phyloP scores from a whole-genome alignment of 2,113 vertebrate genomes.

The Apistogramma diplotaenia region DNA sequence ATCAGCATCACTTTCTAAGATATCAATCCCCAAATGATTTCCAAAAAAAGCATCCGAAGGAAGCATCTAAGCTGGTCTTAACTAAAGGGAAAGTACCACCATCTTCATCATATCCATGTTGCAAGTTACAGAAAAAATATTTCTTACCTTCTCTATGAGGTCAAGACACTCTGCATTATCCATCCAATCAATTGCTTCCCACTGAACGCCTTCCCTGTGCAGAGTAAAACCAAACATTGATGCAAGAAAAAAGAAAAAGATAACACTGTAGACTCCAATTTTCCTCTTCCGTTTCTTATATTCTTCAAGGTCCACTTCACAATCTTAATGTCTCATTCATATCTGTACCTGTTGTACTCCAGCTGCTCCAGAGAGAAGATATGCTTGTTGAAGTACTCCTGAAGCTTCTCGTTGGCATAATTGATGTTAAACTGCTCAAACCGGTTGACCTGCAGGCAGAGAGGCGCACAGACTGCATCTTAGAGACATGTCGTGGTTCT shows the following conservation, averaged over 20 bases:
- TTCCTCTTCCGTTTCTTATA: not conserved
- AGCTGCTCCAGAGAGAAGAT: slow-evolving; percentile 94
- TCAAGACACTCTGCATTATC: slow-evolving; percentile 94
- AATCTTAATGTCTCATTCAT: not conserved
- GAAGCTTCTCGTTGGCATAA: slow-evolving; percentile 93
- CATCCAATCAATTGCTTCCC: slow-evolving; percentile 97
- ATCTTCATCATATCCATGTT: not conserved
- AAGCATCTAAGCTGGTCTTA: not conserved
- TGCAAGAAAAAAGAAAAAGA: not conserved
- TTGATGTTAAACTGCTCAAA: slow-evolving; percentile 96
- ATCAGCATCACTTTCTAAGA: slow-evolving; percentile 1
- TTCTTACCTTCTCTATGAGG: slow-evolving; percentile 88
- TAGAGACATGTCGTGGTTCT: not conserved
- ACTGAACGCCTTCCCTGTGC: slow-evolving; percentile 87
- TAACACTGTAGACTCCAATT: not conserved
- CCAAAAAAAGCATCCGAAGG: not conserved
- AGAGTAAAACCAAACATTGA: not conserved
- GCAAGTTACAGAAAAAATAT: not conserved
- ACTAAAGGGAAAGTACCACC: not conserved
- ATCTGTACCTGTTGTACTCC: slow-evolving; percentile 85
- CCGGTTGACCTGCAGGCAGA: slow-evolving; percentile 82
- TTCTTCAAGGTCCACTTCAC: not conserved
- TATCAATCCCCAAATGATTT: not conserved
- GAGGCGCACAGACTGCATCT: not conserved
- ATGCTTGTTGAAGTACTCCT: slow-evolving; percentile 94